Evolutionary conservation across 2,888 invertebrate species (phyloP).

Genomic region (Dichetophora obliterata): DNA sequence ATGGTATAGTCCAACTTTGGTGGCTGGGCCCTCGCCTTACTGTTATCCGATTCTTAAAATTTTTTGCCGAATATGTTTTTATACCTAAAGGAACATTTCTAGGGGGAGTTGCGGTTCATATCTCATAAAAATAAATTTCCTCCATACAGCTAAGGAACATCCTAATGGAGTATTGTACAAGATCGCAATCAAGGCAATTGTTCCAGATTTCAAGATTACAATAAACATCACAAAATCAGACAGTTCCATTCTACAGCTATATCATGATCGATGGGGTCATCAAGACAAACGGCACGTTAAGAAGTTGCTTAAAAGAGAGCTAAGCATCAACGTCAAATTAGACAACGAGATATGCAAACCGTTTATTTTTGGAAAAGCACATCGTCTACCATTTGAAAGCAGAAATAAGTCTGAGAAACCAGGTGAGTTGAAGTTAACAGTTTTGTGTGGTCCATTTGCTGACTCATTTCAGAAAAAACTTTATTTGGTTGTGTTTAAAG

Average conservation of each 20-base stretch:
- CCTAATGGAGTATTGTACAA: slow-evolving; percentile 3
- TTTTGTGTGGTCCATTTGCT: slow-evolving; percentile 37
- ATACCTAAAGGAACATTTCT: no score
- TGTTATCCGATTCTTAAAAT: no score
- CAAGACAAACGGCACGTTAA: slow-evolving; percentile 33
- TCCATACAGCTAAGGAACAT: no score
- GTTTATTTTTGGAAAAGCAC: no score
- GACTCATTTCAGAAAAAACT: slow-evolving; percentile 32
- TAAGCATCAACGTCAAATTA: no score
- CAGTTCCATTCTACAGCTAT: slow-evolving; percentile 13
- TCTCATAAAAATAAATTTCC: no score
- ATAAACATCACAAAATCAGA: background rate
- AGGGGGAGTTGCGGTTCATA: no score
- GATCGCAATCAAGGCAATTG: background rate
- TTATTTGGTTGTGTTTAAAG: slow-evolving; percentile 37
- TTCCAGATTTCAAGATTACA: background rate
- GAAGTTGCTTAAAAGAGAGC: background rate
- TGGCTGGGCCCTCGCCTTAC: no score
- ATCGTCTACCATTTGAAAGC: background rate
- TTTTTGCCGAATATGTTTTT: no score
- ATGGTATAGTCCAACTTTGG: no score
- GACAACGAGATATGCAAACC: no score
- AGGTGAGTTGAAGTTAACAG: slow-evolving; percentile 6
- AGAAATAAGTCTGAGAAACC: background rate
- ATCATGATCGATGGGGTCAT: slow-evolving; percentile 36